phyloP scores from a whole-genome alignment of 2,113 vertebrate genomes.

The Rallus limicola region DNA sequence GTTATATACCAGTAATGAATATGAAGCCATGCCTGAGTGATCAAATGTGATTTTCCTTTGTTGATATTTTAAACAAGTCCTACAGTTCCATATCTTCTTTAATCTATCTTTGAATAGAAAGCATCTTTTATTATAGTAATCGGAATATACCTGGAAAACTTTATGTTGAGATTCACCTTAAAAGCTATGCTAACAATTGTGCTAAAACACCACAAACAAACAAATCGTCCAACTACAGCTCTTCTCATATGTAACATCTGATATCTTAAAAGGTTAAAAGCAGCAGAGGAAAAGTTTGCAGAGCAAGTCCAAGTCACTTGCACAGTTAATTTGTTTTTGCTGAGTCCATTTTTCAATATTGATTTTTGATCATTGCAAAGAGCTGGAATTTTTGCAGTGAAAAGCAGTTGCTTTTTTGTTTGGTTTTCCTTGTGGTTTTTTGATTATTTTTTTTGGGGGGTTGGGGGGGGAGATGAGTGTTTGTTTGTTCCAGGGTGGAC shows the following conservation, averaged over 20 bases:
- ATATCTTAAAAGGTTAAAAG: conserved; percentile 49
- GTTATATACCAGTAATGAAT: background rate
- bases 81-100: background rate
- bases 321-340: conserved; percentile 79
- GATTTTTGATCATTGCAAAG: conserved; percentile 80
- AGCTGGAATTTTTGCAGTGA: conserved; percentile 67
- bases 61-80: background rate
- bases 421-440: too few species aligned
- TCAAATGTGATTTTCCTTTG: background rate
- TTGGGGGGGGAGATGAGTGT: background rate
- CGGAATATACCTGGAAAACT: background rate
- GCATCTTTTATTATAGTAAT: background rate
- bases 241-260: background rate
- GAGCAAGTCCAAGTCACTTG: conserved; percentile 53
- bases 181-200: background rate
- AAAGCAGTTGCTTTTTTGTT: conserved; percentile 62
- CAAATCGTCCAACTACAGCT: background rate
- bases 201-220: background rate
- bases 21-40: background rate
- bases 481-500: conserved; percentile 53
- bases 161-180: background rate
- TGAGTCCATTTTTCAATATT: conserved; percentile 79
- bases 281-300: conserved; percentile 40
- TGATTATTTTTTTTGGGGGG: too few species aligned
- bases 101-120: background rate